Base-by-base conservation (phyloP, 2,888 invertebrate genomes). In the Hypsopygia costalis region DNA sequence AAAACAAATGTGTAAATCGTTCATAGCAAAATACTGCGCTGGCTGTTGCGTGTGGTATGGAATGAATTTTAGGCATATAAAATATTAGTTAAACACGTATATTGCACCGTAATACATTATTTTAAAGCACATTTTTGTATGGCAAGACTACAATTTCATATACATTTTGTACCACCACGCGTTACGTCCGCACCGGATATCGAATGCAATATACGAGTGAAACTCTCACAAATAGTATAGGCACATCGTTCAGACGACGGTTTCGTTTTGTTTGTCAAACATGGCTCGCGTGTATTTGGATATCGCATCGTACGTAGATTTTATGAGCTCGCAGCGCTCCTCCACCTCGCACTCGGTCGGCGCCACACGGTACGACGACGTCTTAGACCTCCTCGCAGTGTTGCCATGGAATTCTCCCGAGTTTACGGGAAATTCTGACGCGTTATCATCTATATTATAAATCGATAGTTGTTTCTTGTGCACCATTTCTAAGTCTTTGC, bases 201-300 rank as follows among this genome's bases (percentile, higher is more conserved):
- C 39, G 35, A 35, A 22, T 21, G 40, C 12, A 34, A 40, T 33
- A 39, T 40, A 40, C 43, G 36, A 34, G 28, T 33, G 28, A 27
- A 38, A 34, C 28, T 12, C 16, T 16, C n/a, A n/a, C n/a, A 16
- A 2, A 16, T 2, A n/a, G 7, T 44, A 52, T 64, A 71, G 71
- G 72, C 81, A 71, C 75, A 68, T 62, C 57, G 63, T 63, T 82
- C 60, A 88, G 34, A 87, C 87, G 67, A 86, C 85, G 53, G 87
- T 83, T 69, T 87, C 87, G 66, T 74, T 77, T 53, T 74, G 75
- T 49, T 77, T 82, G 33, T 87, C 87, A 62, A 88, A 88, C 81
- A 88, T 83, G 16, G 86, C 85, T 49, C 87, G 66, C 34, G 87
- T 86, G 51, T 87, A 87, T 58, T 85, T 87, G 41, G 82, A 67